Evolutionary conservation across 2,797 vertebrate species (phyloP).

Genomic region (Anableps anableps): DNA sequence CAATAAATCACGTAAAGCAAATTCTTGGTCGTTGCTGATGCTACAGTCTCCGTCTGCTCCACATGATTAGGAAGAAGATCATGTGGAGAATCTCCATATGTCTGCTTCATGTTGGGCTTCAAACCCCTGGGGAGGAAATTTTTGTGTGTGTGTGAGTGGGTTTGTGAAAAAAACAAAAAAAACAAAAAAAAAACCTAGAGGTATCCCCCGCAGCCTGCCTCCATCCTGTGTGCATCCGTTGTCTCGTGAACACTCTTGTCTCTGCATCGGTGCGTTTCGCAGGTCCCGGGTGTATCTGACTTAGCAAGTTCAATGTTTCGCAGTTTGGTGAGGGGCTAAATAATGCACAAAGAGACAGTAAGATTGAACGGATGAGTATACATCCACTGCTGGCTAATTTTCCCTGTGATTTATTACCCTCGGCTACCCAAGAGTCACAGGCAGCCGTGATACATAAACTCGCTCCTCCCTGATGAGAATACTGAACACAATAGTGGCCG

Average conservation of each 20-base stretch:
- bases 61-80: slow-evolving; percentile 77
- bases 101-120: slow-evolving; percentile 55
- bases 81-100: slow-evolving; percentile 80
- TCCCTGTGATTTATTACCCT: slow-evolving; percentile 75
- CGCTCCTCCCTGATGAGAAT: slow-evolving; percentile 53
- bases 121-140: slow-evolving; percentile 58
- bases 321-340: slow-evolving; percentile 65
- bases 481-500: slow-evolving; percentile 45
- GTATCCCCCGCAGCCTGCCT: slow-evolving; percentile 34
- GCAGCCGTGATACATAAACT: slow-evolving; percentile 65
- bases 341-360: slow-evolving; percentile 74
- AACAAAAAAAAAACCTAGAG: slow-evolving; percentile 22
- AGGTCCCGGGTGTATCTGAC: slow-evolving; percentile 64
- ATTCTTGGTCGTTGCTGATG: slow-evolving; percentile 75
- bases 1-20: slow-evolving; percentile 81
- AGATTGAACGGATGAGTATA: slow-evolving; percentile 73
- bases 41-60: slow-evolving; percentile 74
- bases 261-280: slow-evolving; percentile 38
- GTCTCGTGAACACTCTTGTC: slow-evolving; percentile 22
- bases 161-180: slow-evolving; percentile 9
- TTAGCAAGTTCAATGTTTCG: slow-evolving; percentile 72
- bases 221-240: slow-evolving; percentile 14
- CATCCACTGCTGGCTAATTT: slow-evolving; percentile 72
- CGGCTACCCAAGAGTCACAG: slow-evolving; percentile 51
- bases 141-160: slow-evolving; percentile 25